Evolutionary conservation across 2,113 vertebrate genomes (phyloP).

Genomic region (Planiliza haematocheilus): DNA sequence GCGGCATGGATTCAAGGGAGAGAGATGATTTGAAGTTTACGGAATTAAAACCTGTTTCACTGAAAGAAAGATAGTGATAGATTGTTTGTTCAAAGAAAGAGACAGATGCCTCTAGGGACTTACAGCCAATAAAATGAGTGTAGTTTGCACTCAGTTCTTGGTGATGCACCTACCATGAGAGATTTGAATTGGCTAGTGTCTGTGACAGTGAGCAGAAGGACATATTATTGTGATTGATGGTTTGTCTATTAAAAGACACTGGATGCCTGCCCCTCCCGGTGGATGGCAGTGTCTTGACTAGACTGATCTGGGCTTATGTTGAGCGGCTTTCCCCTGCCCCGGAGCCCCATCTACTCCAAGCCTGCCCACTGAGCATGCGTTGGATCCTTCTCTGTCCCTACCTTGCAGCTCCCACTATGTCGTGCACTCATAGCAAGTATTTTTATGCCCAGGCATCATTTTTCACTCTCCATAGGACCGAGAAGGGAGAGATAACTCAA

Average conservation of each 20-base stretch:
- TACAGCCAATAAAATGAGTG: constrained; percentile 34
- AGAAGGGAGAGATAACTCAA: constrained; percentile 66
- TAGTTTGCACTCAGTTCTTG: constrained; percentile 49
- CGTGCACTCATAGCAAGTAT: constrained; percentile 54
- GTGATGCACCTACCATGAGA: constrained; percentile 32
- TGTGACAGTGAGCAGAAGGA: constrained; percentile 37
- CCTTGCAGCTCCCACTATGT: constrained; percentile 43
- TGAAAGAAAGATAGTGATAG: background rate
- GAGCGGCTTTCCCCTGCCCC: constrained; percentile 61
- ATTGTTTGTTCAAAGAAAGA: constrained; percentile 29
- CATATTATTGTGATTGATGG: constrained; percentile 56
- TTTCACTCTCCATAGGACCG: constrained; percentile 46
- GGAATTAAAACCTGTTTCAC: constrained; percentile 1
- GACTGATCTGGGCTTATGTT: constrained; percentile 72
- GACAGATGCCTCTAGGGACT: background rate
- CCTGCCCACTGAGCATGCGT: constrained; percentile 49
- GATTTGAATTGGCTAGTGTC: constrained; percentile 35
- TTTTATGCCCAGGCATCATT: constrained; percentile 71
- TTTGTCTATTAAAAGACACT: constrained; percentile 54
- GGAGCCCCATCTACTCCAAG: constrained; percentile 50
- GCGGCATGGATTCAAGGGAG: too few relatives aligned
- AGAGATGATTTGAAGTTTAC: background rate
- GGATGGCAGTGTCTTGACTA: constrained; percentile 56
- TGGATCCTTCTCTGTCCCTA: constrained; percentile 41
- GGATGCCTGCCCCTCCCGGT: constrained; percentile 44